Evolutionary conservation across 2,888 invertebrate species (phyloP).

Genomic region (Choristoneura rosaceana): DNA sequence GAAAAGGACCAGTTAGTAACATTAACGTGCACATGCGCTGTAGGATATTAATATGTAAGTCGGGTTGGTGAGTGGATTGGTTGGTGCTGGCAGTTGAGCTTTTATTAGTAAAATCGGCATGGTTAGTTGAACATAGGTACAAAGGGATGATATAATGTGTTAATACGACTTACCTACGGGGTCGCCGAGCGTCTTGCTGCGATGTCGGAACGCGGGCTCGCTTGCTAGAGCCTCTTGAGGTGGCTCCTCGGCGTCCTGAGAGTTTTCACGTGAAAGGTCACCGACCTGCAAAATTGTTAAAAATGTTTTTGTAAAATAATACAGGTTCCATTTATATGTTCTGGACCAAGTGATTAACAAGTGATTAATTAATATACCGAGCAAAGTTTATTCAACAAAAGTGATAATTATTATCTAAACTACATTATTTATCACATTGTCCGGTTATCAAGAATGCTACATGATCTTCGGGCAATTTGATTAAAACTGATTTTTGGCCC

Average conservation of each 20-base stretch:
- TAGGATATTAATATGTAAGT: slow-evolving; percentile 1
- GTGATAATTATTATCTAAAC: too few species aligned
- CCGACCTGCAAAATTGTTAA: slow-evolving; percentile 77
- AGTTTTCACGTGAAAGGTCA: slow-evolving; percentile 89
- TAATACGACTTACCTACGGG: slow-evolving; percentile 86
- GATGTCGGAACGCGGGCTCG: slow-evolving; percentile 88
- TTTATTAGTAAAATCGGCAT: neutral
- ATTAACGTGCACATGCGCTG: slow-evolving; percentile 40
- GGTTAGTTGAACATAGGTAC: neutral
- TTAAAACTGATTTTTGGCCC: too few species aligned
- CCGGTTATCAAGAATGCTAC: too few species aligned
- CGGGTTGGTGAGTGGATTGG: neutral
- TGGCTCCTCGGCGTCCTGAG: slow-evolving; percentile 88
- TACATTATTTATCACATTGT: too few species aligned
- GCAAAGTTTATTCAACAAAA: too few species aligned
- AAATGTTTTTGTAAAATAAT: neutral
- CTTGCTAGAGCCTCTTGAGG: slow-evolving; percentile 64
- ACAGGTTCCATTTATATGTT: too few species aligned
- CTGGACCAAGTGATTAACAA: too few species aligned
- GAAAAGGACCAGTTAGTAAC: slow-evolving; percentile 36
- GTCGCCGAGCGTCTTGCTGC: slow-evolving; percentile 97
- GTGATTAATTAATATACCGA: too few species aligned
- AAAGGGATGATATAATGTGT: neutral
- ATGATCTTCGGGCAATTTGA: too few species aligned
- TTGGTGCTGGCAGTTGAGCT: neutral